Percentiles rank a stretch among this genome's conserved stretches.
These are phyloP conservation scores for Anser brachyrhynchus DNA, from an alignment of 2,113 vertebrate species.

Conservation along the genomic window DNA sequence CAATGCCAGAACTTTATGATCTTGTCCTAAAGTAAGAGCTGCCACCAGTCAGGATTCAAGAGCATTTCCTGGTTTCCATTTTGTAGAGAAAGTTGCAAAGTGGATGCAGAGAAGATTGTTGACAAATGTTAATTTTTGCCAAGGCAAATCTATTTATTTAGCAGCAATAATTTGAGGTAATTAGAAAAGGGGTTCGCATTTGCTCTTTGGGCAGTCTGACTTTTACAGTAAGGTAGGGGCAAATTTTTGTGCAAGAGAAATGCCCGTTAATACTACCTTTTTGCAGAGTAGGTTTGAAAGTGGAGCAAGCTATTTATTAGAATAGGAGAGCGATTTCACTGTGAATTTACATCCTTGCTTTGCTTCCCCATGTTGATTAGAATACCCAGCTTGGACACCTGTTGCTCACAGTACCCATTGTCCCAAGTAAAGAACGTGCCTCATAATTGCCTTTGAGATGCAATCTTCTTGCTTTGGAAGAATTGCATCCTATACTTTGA, in stretches of 20 bases:
- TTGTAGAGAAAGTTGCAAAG: neutral
- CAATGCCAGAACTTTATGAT: constrained; percentile 89
- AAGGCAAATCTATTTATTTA: neutral
- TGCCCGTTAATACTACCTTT: neutral
- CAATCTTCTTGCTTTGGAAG: neutral
- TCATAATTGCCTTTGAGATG: neutral
- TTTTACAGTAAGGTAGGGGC: neutral
- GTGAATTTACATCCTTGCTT: neutral
- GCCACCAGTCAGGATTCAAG: neutral
- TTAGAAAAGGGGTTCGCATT: neutral
- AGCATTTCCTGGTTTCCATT: neutral
- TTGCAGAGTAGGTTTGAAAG: neutral
- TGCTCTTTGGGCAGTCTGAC: neutral
- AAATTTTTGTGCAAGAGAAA: neutral
- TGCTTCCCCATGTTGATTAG: neutral
- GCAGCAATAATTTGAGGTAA: neutral
- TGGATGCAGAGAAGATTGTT: neutral
- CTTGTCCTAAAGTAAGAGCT: constrained; percentile 87
- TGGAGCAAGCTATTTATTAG: neutral
- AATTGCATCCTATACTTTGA: neutral
- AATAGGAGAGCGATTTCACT: neutral
- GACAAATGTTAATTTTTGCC: neutral
- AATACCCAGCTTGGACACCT: neutral
- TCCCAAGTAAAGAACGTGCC: neutral
- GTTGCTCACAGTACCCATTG: neutral